A percentile compares a stretch with the other conserved stretches of the same genome.
phyloP scores from a whole-genome alignment of 2,888 invertebrate species.

The Bombyx huttoni region DNA sequence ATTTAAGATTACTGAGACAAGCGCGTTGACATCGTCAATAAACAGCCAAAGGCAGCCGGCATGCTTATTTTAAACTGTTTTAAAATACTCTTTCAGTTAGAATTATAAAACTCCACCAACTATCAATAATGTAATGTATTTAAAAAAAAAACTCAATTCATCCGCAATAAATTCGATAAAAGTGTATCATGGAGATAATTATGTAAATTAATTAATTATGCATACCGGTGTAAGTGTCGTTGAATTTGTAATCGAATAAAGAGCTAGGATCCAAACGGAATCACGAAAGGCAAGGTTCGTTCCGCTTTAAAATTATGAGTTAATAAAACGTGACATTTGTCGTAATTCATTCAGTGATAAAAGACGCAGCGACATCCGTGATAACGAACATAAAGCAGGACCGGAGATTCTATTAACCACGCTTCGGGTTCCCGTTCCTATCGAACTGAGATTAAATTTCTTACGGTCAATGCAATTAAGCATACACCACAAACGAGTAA shows the following conservation, averaged over 20 bases:
- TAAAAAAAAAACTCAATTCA: conserved; percentile 13
- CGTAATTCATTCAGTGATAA: conserved; percentile 49
- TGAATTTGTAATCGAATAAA: conserved; percentile 29
- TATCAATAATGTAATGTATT: conserved; percentile 11
- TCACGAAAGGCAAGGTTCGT: conserved; percentile 36
- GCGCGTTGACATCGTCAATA: conserved; percentile 1
- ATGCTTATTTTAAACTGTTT: background rate
- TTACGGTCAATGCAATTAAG: background rate
- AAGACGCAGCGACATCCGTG: conserved; percentile 34
- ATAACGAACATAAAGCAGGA: conserved; percentile 26
- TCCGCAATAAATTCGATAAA: conserved; percentile 8
- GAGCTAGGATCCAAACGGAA: conserved; percentile 33
- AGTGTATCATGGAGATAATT: conserved; percentile 16
- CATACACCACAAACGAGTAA: background rate
- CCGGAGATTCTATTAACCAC: conserved; percentile 49
- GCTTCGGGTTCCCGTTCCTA: conserved; percentile 11
- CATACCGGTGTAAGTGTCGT: conserved; percentile 16
- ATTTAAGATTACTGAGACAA: conserved; percentile 12
- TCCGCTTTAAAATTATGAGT: conserved; percentile 51
- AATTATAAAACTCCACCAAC: background rate
- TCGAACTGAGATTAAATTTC: background rate
- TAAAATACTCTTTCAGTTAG: background rate
- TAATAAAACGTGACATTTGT: conserved; percentile 44
- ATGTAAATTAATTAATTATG: conserved; percentile 20
- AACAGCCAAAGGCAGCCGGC: background rate